Evolutionary conservation across 2,797 vertebrate species (phyloP).

Genomic region (Eupleurogrammus muticus): DNA sequence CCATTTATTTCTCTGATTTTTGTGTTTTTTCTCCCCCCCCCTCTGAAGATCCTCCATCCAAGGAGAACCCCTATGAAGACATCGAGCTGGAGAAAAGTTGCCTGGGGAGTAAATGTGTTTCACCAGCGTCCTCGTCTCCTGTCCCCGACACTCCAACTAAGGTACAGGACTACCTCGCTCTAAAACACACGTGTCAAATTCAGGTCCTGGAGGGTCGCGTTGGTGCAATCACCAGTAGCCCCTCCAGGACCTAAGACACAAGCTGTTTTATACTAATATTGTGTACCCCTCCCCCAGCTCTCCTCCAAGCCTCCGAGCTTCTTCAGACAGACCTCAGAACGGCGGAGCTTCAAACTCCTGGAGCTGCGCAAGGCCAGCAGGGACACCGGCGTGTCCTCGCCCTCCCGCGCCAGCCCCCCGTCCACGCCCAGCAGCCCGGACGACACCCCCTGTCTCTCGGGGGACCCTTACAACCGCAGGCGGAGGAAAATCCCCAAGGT

Average conservation of each 20-base stretch:
- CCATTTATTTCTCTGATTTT: constrained; percentile 21
- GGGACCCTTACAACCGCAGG: constrained; percentile 92
- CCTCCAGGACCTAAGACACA: too few relatives aligned
- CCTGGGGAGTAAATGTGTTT: constrained; percentile 84
- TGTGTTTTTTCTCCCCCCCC: constrained; percentile 30
- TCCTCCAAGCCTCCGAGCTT: constrained; percentile 82
- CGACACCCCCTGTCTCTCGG: constrained; percentile 93
- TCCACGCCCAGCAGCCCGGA: constrained; percentile 98
- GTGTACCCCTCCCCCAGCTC: constrained; percentile 66
- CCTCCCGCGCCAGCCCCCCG: constrained; percentile 92
- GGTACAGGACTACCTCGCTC: constrained; percentile 76
- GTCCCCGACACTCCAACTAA: constrained; percentile 89
- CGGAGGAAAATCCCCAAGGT: constrained; percentile 97
- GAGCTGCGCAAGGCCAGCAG: constrained; percentile 91
- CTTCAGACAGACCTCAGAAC: constrained; percentile 93
- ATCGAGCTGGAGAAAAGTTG: constrained; percentile 91
- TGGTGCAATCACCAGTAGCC: too few relatives aligned
- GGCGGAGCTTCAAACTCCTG: constrained; percentile 92
- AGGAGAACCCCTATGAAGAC: constrained; percentile 98
- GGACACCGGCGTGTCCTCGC: constrained; percentile 88
- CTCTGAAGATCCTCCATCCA: constrained; percentile 89
- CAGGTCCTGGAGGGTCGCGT: too few relatives aligned
- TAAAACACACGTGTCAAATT: too few relatives aligned
- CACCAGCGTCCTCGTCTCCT: constrained; percentile 87
- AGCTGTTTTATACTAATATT: neutral